Evolutionary conservation across 1,140 invertebrate genomes (phyloP), one percentile per base, ranked within the genome.

Genomic region (Euura lappo): DNA sequence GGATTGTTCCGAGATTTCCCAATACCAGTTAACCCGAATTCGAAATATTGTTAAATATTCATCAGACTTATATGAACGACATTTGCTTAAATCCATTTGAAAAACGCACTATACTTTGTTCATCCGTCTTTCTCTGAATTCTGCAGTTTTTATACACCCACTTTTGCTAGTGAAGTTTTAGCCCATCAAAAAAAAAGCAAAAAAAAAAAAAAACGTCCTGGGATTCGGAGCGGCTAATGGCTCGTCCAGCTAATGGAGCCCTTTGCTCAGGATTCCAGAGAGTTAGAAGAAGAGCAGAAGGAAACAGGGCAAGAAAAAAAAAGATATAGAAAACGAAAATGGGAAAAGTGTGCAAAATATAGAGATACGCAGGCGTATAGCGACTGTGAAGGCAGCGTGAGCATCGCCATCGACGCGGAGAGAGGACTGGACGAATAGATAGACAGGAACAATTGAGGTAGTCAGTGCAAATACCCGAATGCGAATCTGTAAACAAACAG

Each of bases 1-100:
- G 76, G 79, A 79, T 80, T 72, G 74, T 76, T 74, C 46, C 64
- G 66, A 72, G 69, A 75, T 74, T 74, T 72, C 70, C 71, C 8
- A 6, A 60, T 60, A 11, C 13, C 51, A 60, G 51, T 60, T 60
- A 28, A 5, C 13, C 13, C 2, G 51, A 60, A 60, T 60, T 60
- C 6, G 51, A n/a, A 6, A 60, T n/a, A 6, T 60, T 60, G 6
- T 7, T 6, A 51, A 7, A 51, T 60, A 60, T 60, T 11, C 6
- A 60, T 60, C 51, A 11, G 51, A 60, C 28, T 28, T 28, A 28
- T 28, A 28, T 28, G 28, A 28, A 28, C 0, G 51, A 6, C 51
- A n/a, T 60, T 60, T 60, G 51, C 8, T 28, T 60, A 60, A 60
- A 60, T 60, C 13, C 8, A n/a, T 60, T 60, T 60, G 5, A 60